These are phyloP conservation scores for Xenopus borealis DNA, from an alignment of 2,113 vertebrate species.

Conservation along the genomic window DNA sequence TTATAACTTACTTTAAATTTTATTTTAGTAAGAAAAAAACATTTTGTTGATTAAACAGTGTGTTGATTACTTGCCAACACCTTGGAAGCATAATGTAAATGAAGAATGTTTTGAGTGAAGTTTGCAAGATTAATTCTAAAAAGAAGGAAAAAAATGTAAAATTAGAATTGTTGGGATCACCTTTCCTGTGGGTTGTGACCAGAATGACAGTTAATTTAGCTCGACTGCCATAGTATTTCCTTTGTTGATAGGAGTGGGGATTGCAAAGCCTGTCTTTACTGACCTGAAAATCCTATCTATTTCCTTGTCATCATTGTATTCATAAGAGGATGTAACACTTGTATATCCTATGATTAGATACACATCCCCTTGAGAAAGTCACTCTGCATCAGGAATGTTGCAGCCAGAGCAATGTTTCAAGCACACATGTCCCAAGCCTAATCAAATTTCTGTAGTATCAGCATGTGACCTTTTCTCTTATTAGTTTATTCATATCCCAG, in stretches of 20 bases:
- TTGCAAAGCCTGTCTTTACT: constrained; percentile 49
- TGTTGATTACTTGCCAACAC: too few relatives aligned
- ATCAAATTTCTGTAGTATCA: constrained; percentile 69
- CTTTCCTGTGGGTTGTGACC: constrained; percentile 54
- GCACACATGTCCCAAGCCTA: constrained; percentile 57
- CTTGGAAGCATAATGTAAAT: too few relatives aligned
- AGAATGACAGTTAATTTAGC: constrained; percentile 48
- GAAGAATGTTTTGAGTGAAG: too few relatives aligned
- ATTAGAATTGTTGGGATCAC: constrained; percentile 29
- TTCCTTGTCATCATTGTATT: constrained; percentile 53
- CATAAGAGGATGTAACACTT: constrained; percentile 48
- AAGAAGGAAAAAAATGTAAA: constrained; percentile 49
- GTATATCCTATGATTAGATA: constrained; percentile 37
- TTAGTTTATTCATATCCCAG: constrained; percentile 65
- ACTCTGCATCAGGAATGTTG: constrained; percentile 49
- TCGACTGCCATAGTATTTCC: constrained; percentile 46
- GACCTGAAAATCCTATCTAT: constrained; percentile 57
- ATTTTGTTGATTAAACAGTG: too few relatives aligned
- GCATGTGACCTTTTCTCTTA: constrained; percentile 67
- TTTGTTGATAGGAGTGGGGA: constrained; percentile 40
- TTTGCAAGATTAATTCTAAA: constrained; percentile 7
- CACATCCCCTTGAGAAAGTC: constrained; percentile 20
- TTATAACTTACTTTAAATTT: too few relatives aligned
- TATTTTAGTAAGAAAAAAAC: too few relatives aligned
- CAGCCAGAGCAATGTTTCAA: constrained; percentile 64